Evolutionary conservation across 2,113 vertebrate species (phyloP).

Genomic region (Scalopus aquaticus): DNA sequence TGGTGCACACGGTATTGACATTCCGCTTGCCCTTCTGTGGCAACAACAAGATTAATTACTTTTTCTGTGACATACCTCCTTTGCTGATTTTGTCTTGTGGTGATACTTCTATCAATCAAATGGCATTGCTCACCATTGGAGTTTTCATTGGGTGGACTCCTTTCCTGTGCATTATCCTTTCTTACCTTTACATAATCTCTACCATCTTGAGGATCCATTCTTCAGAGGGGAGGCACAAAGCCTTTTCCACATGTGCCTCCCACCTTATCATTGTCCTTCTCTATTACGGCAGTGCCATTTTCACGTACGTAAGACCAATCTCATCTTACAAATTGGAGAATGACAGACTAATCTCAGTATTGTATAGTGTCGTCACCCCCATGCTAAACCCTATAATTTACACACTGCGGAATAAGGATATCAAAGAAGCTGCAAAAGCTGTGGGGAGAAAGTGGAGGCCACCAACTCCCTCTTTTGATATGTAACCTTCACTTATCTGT

Average conservation of each 20-base stretch:
- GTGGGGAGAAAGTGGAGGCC: slow-evolving; percentile 11
- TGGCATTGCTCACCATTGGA: slow-evolving; percentile 24
- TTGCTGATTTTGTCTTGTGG: slow-evolving; percentile 60
- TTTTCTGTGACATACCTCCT: slow-evolving; percentile 60
- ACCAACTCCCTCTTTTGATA: neutral
- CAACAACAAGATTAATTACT: slow-evolving; percentile 56
- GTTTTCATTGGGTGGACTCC: slow-evolving; percentile 45
- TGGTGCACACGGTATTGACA: slow-evolving; percentile 40
- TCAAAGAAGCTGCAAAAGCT: slow-evolving; percentile 12
- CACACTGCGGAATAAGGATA: slow-evolving; percentile 60
- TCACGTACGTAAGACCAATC: slow-evolving; percentile 17
- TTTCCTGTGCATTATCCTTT: slow-evolving; percentile 54
- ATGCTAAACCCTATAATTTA: slow-evolving; percentile 63
- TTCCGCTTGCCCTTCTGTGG: slow-evolving; percentile 49
- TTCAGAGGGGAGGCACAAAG: neutral
- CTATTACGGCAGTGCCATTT: slow-evolving; percentile 58
- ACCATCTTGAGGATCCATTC: slow-evolving; percentile 36
- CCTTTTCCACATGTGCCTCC: slow-evolving; percentile 67
- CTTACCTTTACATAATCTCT: slow-evolving; percentile 61
- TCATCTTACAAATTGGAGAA: slow-evolving; percentile 38
- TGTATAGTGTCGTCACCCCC: slow-evolving; percentile 48
- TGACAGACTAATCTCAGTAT: slow-evolving; percentile 45
- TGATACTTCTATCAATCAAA: slow-evolving; percentile 51
- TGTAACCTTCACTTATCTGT: neutral
- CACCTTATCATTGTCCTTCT: slow-evolving; percentile 60